Evolutionary conservation across 2,888 invertebrate species (phyloP), one percentile per base, ranked within the genome.

Genomic region (Lithophane ornitopus): DNA sequence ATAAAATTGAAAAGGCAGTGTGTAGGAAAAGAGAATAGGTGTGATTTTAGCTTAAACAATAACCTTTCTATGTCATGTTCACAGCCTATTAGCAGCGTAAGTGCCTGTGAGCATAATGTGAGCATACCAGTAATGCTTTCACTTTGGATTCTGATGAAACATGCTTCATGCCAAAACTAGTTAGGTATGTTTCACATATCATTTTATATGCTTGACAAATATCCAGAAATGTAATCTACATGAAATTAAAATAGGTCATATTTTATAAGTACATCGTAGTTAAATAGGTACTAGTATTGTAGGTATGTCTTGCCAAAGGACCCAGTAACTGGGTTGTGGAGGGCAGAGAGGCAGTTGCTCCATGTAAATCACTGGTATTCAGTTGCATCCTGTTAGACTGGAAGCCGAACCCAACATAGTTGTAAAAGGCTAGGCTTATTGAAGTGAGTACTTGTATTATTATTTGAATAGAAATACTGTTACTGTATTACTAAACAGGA

Each of bases 91-190:
- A 91, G 87, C 84, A 91, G 89, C 91, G 88, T 88, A 88, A 91
- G 90, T 92, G 90, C 83, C 87, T 89, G 89, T 90, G 87, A 91
- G n/a, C n/a, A n/a, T 92, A 92, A 91, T 91, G 90, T 90, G 89
- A 90, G 88, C 92, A 93, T 92, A 92, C 91, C 90, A 90, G 87
- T 89, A 88, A 82, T 92, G 92, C 95, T 95, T 95, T 95, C 95
- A 95, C 95, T 94, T 93, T 84, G 87, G 72, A 84, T 85, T 84
- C 84, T 88, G 83, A 88, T 90, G 89, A 90, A 91, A 89, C 89
- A 88, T 89, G 87, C 86, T 84, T 70, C 66, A 74, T 56, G 52
- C 26, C 71, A 63, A 86, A 74, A 78, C 70, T 59, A 80, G 56
- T 79, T 72, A 62, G 34, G 66, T 70, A 78, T 78, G 66, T 73